Base-by-base conservation (phyloP, 2,797 vertebrate genomes). In the Siniperca undulata region DNA sequence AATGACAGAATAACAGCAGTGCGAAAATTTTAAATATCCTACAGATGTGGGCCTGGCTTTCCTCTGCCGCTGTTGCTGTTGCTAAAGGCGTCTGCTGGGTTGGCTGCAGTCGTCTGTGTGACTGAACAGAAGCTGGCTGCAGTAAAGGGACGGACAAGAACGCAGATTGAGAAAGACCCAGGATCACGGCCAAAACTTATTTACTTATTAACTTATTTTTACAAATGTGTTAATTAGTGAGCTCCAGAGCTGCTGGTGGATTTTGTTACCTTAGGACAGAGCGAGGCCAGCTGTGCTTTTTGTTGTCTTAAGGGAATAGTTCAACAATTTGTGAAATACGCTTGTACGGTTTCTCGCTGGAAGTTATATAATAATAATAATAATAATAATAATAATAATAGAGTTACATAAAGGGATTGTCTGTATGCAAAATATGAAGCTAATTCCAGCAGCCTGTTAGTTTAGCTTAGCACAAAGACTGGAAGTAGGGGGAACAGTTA, bases 151-250 rank as follows among this genome's bases (percentile, higher is more conserved):
- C 30, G 30, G 30, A 30, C 30, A 30, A 30, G 30, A 30, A 30
- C 30, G 30, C 30, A 30, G 30, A 30, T 30, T 30, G 30, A 30
- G 30, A 30, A 30, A 30, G 38, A 8, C 38, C 17, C 46, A 44
- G 38, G 38, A 36, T n/a, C 17, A 27, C 44, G 24, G 19, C 19
- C 3, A 36, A 13, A 17, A 66, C 14, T 48, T 75, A 16, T 46
- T 30, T 30, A 30, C 30, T 30, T 30, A 30, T 30, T 30, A 30
- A 30, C 30, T 9, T 7, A 0, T 58, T 58, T 56, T 58, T 24
- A 50, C 27, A 36, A 36, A 72, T 72, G 27, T 48, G 42, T 34
- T 74, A 59, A 72, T 66, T 58, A 74, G 38, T 40, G 44, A 74
- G 48, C 58, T 56, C 5, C 19, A 22, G 34, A 70, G 66, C 52